These are phyloP conservation scores for Ectemnius cavifrons DNA, from an alignment of 2,888 invertebrate genomes.

Conservation along the genomic window DNA sequence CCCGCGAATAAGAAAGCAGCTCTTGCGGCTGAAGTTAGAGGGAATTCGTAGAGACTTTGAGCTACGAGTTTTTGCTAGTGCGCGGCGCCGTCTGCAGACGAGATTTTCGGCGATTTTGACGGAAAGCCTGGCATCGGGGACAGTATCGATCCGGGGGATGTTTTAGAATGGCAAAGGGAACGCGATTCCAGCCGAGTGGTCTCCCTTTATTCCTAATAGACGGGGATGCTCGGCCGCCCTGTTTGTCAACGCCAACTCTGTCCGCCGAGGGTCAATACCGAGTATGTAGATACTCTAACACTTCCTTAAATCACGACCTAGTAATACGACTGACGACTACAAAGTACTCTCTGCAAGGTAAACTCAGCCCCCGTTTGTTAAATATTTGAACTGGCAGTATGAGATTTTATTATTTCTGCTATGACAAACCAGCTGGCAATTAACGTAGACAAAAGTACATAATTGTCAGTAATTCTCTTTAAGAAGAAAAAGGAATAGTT, in stretches of 20 bases:
- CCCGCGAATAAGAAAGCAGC: background rate
- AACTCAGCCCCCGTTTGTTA: too few species aligned
- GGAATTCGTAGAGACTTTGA: background rate
- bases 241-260: too few species aligned
- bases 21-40: background rate
- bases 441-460: too few species aligned
- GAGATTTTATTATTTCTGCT: too few species aligned
- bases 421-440: too few species aligned
- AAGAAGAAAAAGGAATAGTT: background rate
- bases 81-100: constrained; percentile 4
- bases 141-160: constrained; percentile 49
- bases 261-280: too few species aligned
- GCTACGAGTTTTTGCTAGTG: background rate
- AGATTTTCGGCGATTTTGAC: constrained; percentile 33
- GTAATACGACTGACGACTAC: too few species aligned
- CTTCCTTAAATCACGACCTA: too few species aligned
- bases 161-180: constrained; percentile 48
- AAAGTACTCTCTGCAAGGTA: background rate
- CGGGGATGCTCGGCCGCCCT: constrained; percentile 27
- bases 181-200: constrained; percentile 52
- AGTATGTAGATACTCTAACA: too few species aligned
- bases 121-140: constrained; percentile 27
- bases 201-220: constrained; percentile 53
- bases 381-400: too few species aligned
- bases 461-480: too few species aligned